Percentiles rank a stretch among this genome's conserved stretches.
Evolutionary conservation across 2,888 invertebrate species (phyloP).

Genomic region (Drosophila bunnanda): DNA sequence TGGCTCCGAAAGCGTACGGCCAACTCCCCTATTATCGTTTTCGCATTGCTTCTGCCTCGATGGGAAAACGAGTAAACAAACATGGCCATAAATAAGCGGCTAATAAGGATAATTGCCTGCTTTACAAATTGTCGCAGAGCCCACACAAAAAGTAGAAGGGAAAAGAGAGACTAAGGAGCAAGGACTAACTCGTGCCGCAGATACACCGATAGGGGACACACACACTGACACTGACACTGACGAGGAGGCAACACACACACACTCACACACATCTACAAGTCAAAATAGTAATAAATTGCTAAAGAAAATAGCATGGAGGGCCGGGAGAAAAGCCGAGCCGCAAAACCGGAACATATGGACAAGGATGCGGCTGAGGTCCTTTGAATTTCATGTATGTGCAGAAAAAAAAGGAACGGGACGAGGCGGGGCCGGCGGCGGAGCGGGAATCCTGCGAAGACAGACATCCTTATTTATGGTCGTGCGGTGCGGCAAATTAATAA

Average conservation of each 20-base stretch:
- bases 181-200: constrained; percentile 6
- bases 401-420: constrained; percentile 39
- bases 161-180: background rate
- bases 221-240: constrained; percentile 7
- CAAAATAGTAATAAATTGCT: constrained; percentile 78
- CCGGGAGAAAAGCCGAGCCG: constrained; percentile 32
- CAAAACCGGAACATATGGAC: constrained; percentile 63
- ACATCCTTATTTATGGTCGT: constrained; percentile 75
- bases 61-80: constrained; percentile 66
- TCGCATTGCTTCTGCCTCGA: constrained; percentile 62
- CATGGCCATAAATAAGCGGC: constrained; percentile 77
- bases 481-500: constrained; percentile 78
- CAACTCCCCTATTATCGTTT: constrained; percentile 35
- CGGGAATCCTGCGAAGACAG: constrained; percentile 31
- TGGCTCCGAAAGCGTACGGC: background rate
- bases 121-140: constrained; percentile 69
- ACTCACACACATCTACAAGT: constrained; percentile 58
- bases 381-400: constrained; percentile 56
- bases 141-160: background rate
- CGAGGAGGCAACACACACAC: constrained; percentile 13
- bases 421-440: constrained; percentile 1
- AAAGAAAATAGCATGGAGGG: constrained; percentile 64
- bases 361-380: constrained; percentile 59
- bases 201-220: constrained; percentile 11
- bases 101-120: constrained; percentile 81